Conservation (phyloP, 2,888 invertebrate species). For the Melieria picta region DNA sequence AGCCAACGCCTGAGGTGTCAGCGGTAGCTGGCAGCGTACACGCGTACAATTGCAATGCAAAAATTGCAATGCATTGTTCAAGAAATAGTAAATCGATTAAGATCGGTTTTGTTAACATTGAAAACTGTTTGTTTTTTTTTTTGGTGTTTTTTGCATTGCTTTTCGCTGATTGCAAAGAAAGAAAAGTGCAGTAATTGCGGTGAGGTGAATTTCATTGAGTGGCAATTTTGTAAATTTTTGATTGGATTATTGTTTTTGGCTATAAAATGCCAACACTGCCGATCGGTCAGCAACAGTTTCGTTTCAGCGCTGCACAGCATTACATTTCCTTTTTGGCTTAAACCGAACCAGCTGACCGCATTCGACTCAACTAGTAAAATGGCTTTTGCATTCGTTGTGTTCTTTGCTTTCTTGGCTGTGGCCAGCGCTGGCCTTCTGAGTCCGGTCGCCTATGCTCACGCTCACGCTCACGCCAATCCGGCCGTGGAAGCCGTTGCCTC, state of each 20-base stretch:
- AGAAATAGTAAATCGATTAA: background rate
- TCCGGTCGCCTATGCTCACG: conserved; percentile 46
- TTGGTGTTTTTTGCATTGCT: background rate
- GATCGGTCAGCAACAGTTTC: conserved; percentile 49
- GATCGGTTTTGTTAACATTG: conserved; percentile 9
- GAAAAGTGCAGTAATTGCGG: background rate
- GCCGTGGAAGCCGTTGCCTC: conserved; percentile 62
- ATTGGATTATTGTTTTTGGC: background rate
- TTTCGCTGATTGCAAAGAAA: no score
- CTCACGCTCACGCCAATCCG: conserved; percentile 60
- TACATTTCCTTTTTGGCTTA: conserved; percentile 16
- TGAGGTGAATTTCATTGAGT: background rate
- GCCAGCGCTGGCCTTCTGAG: conserved; percentile 72
- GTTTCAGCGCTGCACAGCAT: conserved; percentile 31
- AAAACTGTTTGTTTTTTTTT: background rate
- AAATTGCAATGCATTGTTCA: background rate
- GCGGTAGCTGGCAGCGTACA: background rate
- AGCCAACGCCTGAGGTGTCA: background rate
- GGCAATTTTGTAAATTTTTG: background rate
- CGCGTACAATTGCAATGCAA: conserved; percentile 15
- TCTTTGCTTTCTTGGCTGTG: conserved; percentile 71
- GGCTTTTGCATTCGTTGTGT: conserved; percentile 68
- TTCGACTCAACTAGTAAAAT: conserved; percentile 47
- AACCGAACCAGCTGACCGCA: no score
- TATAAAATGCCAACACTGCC: background rate